These are phyloP conservation scores for Drosophila tsacasi DNA, from an alignment of 1,140 invertebrate genomes.

Conservation along the genomic window DNA sequence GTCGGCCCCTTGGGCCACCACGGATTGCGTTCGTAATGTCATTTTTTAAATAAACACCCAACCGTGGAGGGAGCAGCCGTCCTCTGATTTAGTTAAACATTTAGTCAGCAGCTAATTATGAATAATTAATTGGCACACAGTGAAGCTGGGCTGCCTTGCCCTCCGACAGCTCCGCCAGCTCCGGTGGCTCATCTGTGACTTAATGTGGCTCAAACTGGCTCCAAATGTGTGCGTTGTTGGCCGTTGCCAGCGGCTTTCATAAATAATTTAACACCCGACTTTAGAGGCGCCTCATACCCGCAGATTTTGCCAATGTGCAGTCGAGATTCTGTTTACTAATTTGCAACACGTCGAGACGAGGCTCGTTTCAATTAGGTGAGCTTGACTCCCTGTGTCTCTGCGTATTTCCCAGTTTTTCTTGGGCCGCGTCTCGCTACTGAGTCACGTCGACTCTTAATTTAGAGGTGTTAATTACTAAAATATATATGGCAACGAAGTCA, in stretches of 20 bases:
- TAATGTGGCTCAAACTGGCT: slow-evolving; percentile 37
- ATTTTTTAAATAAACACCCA: slow-evolving; percentile 55
- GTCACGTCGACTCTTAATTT: slow-evolving; percentile 37
- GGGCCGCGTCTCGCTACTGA: slow-evolving; percentile 4
- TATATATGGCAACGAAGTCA: slow-evolving; percentile 16
- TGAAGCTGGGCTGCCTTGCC: slow-evolving; percentile 10
- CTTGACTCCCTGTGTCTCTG: slow-evolving; percentile 17
- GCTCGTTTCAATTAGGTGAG: slow-evolving; percentile 29
- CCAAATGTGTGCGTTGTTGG: slow-evolving; percentile 47
- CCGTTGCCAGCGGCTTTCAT: slow-evolving; percentile 49
- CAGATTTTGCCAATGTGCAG: slow-evolving; percentile 41
- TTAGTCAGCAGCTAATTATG: slow-evolving; percentile 74
- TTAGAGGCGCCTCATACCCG: slow-evolving; percentile 27
- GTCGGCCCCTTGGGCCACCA: slow-evolving; percentile 19
- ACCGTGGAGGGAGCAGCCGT: slow-evolving; percentile 16
- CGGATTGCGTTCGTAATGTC: slow-evolving; percentile 35
- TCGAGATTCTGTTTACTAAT: slow-evolving; percentile 56
- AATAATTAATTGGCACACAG: slow-evolving; percentile 69
- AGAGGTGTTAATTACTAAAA: slow-evolving; percentile 61
- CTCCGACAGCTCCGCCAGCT: background rate
- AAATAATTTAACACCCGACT: slow-evolving; percentile 64
- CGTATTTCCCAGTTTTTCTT: slow-evolving; percentile 2
- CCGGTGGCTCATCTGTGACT: slow-evolving; percentile 35
- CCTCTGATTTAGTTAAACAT: slow-evolving; percentile 73
- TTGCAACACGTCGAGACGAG: slow-evolving; percentile 49